Base-by-base conservation (phyloP, 2,113 vertebrate genomes). In the Trichomycterus rosablanca region DNA sequence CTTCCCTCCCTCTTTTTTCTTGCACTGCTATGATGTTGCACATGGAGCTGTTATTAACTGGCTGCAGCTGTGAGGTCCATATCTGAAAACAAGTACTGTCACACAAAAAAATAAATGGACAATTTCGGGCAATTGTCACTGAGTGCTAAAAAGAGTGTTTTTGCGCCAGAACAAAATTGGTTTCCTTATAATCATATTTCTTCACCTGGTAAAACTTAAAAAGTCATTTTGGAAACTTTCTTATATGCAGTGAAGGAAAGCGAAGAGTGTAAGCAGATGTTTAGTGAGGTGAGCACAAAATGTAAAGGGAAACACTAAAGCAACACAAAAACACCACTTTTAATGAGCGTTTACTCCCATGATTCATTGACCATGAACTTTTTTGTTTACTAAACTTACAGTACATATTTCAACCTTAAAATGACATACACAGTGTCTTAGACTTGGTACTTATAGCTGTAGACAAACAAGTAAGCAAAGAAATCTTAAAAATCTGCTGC, bases 1-100 rank as follows among this genome's bases (percentile, higher is more conserved):
- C 54, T n/a, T n/a, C 56, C 24, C 39, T 18, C 71, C 23, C 44
- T 39, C 75, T 80, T 15, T 76, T 79, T 76, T 67, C 57, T 66
- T 73, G 75, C 72, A 66, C 66, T 56, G 57, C 63, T 78, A 74
- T 75, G 81, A 70, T 65, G 81, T 81, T 85, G 76, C 86, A 63
- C 78, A 72, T 82, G 83, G 85, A 88, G 82, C 81, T 78, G 83
- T 86, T 80, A 85, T 85, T 89, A 91, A 91, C 88, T 85, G 84
- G 81, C 88, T 82, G 74, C 89, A 92, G 88, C 88, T 91, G 88
- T 77, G 78, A 73, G 80, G 67, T 73, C 83, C 86, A 78, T 83
- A 85, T 84, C 85, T 83, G 75, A 89, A 84, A 82, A 88, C 68
- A 67, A 22, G 61, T 71, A 72, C 65, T 66, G 69, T 75, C 68